phyloP scores from a whole-genome alignment of 2,113 vertebrate genomes.

The Himantopus leucocephalus region DNA sequence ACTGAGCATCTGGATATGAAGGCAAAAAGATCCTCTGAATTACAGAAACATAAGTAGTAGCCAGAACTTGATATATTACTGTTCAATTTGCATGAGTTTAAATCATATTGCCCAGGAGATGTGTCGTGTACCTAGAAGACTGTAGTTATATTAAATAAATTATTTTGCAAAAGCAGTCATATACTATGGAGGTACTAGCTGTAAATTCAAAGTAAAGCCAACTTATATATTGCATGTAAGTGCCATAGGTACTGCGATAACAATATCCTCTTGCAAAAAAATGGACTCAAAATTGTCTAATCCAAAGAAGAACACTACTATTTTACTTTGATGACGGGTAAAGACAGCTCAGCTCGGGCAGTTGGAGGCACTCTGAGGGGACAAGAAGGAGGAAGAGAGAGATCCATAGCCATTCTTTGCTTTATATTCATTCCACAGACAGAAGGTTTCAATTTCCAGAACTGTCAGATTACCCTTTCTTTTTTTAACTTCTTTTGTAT shows the following conservation, averaged over 20 bases:
- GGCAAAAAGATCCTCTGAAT: background rate
- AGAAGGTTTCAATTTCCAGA: background rate
- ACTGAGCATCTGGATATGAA: background rate
- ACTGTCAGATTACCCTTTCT: background rate
- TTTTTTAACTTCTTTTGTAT: background rate
- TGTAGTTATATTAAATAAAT: background rate
- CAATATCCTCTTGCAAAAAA: background rate
- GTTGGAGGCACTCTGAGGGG: background rate
- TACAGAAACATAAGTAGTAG: background rate
- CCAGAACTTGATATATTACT: background rate
- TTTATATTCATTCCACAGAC: background rate
- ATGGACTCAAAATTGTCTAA: background rate
- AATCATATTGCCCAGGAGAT: background rate
- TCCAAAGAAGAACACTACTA: background rate
- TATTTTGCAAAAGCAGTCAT: background rate
- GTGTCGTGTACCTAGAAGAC: background rate
- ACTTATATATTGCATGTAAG: background rate
- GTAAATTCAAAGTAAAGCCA: background rate
- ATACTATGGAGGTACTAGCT: background rate
- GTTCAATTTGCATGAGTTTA: background rate
- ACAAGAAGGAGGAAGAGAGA: background rate
- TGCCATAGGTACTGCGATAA: background rate
- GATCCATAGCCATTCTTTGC: background rate
- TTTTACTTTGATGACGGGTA: background rate
- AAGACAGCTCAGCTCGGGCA: background rate